Evolutionary conservation across 2,113 vertebrate species (phyloP), one percentile per base, ranked within the genome.

Genomic region (Oxyruncus cristatus): DNA sequence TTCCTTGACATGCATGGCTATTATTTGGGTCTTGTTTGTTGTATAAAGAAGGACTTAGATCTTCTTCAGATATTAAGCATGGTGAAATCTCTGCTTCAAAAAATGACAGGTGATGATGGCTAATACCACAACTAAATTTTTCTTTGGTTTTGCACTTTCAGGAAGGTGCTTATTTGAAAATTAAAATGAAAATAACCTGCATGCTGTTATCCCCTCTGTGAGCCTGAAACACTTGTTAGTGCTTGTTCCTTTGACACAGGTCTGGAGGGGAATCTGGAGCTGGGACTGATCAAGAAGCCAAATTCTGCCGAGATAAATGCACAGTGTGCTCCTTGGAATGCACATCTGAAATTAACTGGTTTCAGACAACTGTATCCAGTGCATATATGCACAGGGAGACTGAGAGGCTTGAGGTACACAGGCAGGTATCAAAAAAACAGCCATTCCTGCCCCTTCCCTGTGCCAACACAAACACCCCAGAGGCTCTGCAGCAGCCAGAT

Each of bases 201-300:
- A 85, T 39, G 23, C 8, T 27, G 9, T 5, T 72, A 16, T 27
- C 50, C 14, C 62, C 37, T 33, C 41, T 28, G n/a, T 52, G 7
- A 61, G 27, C 28, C 44, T 66, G 72, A 79, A 92, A 68, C n/a
- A 46, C 19, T 81, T 10, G 12, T 50, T 33, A 49, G 37, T 14
- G 17, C 81, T 49, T 39, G 22, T 39, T 88, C 21, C 35, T 52
- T 11, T 73, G 50, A 46, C 42, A 85, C 5, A 0, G 3, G 27
- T 44, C 32, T 70, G 46, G 63, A 66, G 20, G 62, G 8, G n/a
- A 84, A 75, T 33, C 8, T 65, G 63, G 28, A 65, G 32, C 23
- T 0, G 0, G 17, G 72, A 66, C 17, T 44, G 52, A 52, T 27
- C 11, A 39, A 53, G 44, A 42, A 5, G 4, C 35, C 89, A 76